Base-by-base conservation (phyloP, 2,797 vertebrate genomes). In the Lepilemur septentrionalis region DNA sequence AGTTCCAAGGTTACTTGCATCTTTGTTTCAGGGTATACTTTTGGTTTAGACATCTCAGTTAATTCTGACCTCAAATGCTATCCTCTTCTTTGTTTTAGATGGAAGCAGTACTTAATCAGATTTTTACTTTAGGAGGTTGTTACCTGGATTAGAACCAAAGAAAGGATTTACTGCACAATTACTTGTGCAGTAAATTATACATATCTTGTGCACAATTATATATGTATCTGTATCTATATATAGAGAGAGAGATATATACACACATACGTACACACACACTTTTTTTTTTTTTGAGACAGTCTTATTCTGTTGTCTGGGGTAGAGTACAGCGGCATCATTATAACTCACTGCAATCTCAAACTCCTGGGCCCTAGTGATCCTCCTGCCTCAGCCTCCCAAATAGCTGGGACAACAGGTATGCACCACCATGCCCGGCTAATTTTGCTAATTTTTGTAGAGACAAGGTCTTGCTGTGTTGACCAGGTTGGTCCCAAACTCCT, bases 41-140 rank as follows among this genome's bases (percentile, higher is more conserved):
- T 93, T 87, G 23, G 10, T 89, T 79, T 80, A 93, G 89, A 93
- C 8, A 46, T 78, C 4, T 94, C 52, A 57, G 52, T 89, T 97
- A 78, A 70, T 78, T 96, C 30, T 84, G 46, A 95, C 5, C 41
- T 90, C 15, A 87, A 41, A n/a, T 94, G 20, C 5, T 86, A 9
- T 63, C 63, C 38, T 89, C 35, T 79, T 72, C 30, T 84, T 86
- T 96, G 32, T 63, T 97, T 91, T 90, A 48, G 22, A 65, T 87
- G 48, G 50, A 89, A 84, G 70, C 17, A 72, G 28, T 95, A 63
- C 20, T 95, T 96, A 86, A 30, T 86, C 59, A 85, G 14, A 93
- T 72, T 88, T 94, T 94, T 89, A 82, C 57, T 89, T 94, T 48
- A 59, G 4, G 23, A 55, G 35, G 13, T 72, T 63, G 18, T 92